Percentiles rank a stretch among this genome's conserved stretches.
Conservation (phyloP, 2,797 vertebrate genomes). For the Eleutherodactylus coqui region DNA sequence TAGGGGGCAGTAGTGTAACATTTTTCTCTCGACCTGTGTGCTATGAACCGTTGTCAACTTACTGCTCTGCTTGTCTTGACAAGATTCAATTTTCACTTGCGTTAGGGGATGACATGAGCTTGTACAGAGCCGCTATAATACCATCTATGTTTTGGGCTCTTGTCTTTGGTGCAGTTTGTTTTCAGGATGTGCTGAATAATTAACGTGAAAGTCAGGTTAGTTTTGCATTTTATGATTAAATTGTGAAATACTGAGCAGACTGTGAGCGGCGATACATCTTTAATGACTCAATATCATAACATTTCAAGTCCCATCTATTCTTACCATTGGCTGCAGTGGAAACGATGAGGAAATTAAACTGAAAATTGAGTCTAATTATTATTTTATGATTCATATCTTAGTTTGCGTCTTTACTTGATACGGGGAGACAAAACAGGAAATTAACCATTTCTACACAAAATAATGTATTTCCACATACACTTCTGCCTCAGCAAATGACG, state of each 20-base stretch:
- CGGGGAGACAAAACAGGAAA: not conserved
- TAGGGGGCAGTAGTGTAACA: not conserved
- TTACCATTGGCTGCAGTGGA: constrained; percentile 36
- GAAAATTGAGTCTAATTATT: constrained; percentile 37
- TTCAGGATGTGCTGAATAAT: constrained; percentile 41
- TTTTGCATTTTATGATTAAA: constrained; percentile 45
- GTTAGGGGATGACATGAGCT: not conserved
- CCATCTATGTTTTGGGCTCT: not conserved
- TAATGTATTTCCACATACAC: not conserved
- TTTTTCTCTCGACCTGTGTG: not conserved
- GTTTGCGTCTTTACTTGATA: constrained; percentile 15
- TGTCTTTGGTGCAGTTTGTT: not conserved
- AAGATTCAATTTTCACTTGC: not conserved
- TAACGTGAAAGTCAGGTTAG: constrained; percentile 26
- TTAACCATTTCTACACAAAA: not conserved
- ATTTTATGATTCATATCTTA: constrained; percentile 49
- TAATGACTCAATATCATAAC: constrained; percentile 47
- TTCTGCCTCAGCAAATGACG: not conserved
- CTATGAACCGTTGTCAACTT: not conserved
- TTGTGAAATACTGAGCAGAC: not conserved
- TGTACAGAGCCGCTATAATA: not conserved
- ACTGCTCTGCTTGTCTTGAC: not conserved
- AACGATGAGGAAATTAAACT: constrained; percentile 47
- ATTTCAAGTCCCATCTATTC: constrained; percentile 27
- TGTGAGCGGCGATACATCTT: constrained; percentile 39